These are phyloP conservation scores for Calliphora vicina DNA, from an alignment of 1,140 invertebrate species.

Conservation along the genomic window DNA sequence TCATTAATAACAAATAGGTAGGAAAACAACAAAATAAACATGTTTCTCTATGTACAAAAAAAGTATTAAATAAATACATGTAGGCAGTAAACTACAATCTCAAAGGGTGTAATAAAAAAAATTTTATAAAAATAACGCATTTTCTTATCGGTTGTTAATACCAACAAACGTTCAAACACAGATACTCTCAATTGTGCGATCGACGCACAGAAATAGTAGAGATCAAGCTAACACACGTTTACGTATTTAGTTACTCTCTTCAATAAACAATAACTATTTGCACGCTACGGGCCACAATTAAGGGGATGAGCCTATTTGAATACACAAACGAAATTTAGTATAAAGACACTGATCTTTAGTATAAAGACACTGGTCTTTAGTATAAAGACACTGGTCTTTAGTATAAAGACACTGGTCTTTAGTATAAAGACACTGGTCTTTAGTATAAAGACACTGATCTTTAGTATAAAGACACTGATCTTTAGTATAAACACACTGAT, in stretches of 20 bases:
- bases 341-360: no score
- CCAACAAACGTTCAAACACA: neutral
- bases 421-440: no score
- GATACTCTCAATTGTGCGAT: no score
- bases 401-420: no score
- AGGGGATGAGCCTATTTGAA: no score
- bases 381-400: no score
- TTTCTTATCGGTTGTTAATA: constrained; percentile 7
- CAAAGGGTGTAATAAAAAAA: neutral
- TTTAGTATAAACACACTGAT: no score
- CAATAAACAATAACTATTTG: neutral
- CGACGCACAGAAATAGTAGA: neutral
- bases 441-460: no score
- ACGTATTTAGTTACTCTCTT: neutral
- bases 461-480: no score
- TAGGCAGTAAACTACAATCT: neutral
- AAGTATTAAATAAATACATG: neutral
- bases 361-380: no score
- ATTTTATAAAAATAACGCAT: neutral
- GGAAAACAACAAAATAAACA: neutral
- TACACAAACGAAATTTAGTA: no score
- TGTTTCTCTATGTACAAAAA: neutral
- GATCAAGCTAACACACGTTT: neutral
- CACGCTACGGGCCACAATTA: neutral
- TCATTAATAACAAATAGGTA: neutral